Percentiles rank a stretch among this genome's conserved stretches.
These are phyloP conservation scores for Blomia tropicalis DNA, from an alignment of 2,888 invertebrate genomes.

Conservation along the genomic window DNA sequence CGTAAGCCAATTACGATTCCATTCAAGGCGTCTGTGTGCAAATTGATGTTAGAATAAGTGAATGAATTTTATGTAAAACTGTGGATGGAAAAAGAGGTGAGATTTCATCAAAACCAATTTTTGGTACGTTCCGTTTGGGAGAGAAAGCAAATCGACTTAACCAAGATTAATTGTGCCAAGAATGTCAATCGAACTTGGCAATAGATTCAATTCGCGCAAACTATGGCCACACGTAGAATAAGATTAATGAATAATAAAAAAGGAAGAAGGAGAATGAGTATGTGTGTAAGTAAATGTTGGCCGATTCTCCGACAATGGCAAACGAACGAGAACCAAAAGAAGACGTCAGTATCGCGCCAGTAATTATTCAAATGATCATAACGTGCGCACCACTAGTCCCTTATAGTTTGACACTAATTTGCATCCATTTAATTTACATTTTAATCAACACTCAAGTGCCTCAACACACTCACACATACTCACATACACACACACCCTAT, in stretches of 20 bases:
- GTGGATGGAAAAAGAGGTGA: too few species aligned
- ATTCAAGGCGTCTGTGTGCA: background rate
- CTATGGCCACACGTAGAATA: background rate
- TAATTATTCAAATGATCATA: slow-evolving; percentile 4
- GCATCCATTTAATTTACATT: slow-evolving; percentile 10
- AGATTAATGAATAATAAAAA: background rate
- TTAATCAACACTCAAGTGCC: background rate
- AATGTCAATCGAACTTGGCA: slow-evolving; percentile 1
- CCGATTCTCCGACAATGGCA: background rate
- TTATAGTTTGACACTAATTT: background rate
- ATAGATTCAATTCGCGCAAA: background rate
- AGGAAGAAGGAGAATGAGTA: background rate
- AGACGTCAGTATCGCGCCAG: background rate
- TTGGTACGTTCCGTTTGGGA: too few species aligned
- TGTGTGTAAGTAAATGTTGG: background rate
- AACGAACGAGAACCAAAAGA: too few species aligned
- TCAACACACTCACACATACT: too few species aligned
- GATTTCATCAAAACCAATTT: background rate
- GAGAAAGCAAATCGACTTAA: slow-evolving; percentile 3
- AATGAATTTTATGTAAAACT: too few species aligned
- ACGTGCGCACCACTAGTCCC: background rate
- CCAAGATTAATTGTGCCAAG: slow-evolving; percentile 13
- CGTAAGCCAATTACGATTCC: background rate
- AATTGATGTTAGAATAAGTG: too few species aligned
- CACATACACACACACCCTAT: too few species aligned